Conservation (phyloP, 2,113 vertebrate genomes). For the Caretta caretta region DNA sequence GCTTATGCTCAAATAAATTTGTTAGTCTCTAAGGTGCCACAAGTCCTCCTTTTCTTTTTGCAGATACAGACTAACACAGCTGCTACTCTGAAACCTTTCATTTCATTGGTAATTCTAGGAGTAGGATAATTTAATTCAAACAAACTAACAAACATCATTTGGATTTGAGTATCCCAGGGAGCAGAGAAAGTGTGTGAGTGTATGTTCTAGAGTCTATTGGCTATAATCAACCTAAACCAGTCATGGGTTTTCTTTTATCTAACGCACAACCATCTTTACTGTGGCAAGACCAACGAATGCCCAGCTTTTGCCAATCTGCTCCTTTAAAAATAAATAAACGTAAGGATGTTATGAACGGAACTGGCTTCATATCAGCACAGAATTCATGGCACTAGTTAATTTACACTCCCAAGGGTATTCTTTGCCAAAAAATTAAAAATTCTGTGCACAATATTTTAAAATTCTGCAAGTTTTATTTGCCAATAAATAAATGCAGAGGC, state of each 20-base stretch:
- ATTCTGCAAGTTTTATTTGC: too few species aligned
- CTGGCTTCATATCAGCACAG: background rate
- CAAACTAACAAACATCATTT: background rate
- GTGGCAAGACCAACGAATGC: background rate
- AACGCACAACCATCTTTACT: background rate
- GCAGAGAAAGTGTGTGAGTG: background rate
- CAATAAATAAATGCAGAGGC: too few species aligned
- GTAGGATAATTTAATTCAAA: background rate
- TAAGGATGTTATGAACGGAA: background rate
- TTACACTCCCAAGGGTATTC: too few species aligned
- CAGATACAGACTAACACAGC: too few species aligned
- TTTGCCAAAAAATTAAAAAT: too few species aligned
- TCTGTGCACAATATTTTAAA: too few species aligned
- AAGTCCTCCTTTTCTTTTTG: too few species aligned
- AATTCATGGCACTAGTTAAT: background rate
- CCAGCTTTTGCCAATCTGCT: background rate
- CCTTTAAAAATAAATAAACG: background rate
- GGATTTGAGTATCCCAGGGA: background rate
- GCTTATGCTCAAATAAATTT: too few species aligned
- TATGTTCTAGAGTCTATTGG: background rate
- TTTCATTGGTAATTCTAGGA: background rate
- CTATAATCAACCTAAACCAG: background rate
- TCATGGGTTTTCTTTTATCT: background rate
- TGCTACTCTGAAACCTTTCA: too few species aligned
- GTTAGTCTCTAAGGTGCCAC: too few species aligned